These are phyloP conservation scores for Eriosoma lanigerum DNA, from an alignment of 1,140 invertebrate species.

Conservation along the genomic window DNA sequence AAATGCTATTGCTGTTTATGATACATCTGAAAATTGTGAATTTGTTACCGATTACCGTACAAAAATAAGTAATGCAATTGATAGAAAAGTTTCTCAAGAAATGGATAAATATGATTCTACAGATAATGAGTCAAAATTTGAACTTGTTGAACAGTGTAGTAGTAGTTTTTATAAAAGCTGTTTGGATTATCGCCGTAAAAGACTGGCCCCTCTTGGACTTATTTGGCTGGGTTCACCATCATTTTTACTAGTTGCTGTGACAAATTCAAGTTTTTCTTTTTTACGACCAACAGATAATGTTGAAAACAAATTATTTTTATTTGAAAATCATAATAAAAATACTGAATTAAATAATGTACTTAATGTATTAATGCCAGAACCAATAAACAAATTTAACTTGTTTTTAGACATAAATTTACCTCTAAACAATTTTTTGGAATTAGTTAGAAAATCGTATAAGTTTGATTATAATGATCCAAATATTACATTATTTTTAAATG, in stretches of 20 bases:
- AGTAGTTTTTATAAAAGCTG: constrained; percentile 48
- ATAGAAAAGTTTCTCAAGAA: constrained; percentile 45
- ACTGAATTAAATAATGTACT: background rate
- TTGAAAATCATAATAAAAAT: background rate
- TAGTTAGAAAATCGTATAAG: constrained; percentile 22
- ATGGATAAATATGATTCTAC: constrained; percentile 47
- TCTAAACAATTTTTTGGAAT: background rate
- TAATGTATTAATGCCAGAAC: background rate
- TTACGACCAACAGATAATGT: constrained; percentile 34
- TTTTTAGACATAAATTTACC: constrained; percentile 37
- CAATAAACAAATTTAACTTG: constrained; percentile 21
- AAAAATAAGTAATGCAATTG: constrained; percentile 44
- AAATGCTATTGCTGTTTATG: constrained; percentile 49
- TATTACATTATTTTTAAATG: constrained; percentile 30
- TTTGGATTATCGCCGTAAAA: constrained; percentile 45
- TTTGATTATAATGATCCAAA: constrained; percentile 23
- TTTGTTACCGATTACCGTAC: constrained; percentile 30
- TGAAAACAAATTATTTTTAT: constrained; percentile 7
- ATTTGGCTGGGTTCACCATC: constrained; percentile 31
- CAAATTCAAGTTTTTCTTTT: constrained; percentile 49
- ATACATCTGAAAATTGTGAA: constrained; percentile 38
- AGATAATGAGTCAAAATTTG: constrained; percentile 30
- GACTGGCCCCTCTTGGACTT: constrained; percentile 43
- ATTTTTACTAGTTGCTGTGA: constrained; percentile 32
- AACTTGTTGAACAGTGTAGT: constrained; percentile 47